Percentiles rank a stretch among this genome's conserved stretches.
phyloP scores from a whole-genome alignment of 2,113 vertebrate species.

The Neolamprologus sp. region DNA sequence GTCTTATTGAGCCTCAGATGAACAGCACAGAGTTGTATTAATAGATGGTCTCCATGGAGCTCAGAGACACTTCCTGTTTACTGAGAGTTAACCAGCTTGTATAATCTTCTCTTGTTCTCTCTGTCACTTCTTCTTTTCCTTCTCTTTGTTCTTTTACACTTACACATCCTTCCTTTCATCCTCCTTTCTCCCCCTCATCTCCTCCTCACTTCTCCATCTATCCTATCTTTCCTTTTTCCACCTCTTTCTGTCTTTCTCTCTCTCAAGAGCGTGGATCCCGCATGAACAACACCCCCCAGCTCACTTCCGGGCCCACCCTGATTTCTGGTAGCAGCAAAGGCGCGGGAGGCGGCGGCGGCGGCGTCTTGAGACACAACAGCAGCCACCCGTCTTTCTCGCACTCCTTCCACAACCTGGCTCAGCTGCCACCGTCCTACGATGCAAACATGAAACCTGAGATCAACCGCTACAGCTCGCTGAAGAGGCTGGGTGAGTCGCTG shows the following conservation, averaged over 20 bases:
- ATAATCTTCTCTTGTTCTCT: neutral
- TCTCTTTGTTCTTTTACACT: neutral
- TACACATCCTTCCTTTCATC: neutral
- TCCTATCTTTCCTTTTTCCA: neutral
- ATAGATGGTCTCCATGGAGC: slow-evolving; percentile 52
- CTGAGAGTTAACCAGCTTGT: slow-evolving; percentile 16
- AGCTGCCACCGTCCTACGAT: slow-evolving; percentile 85
- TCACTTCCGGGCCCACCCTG: slow-evolving; percentile 65
- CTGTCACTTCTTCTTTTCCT: neutral
- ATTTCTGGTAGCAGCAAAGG: slow-evolving; percentile 50
- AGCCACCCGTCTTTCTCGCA: slow-evolving; percentile 78
- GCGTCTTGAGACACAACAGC: slow-evolving; percentile 69
- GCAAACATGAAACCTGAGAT: slow-evolving; percentile 76
- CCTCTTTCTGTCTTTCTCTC: neutral
- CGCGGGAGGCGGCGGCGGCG: neutral
- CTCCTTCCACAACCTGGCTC: slow-evolving; percentile 89
- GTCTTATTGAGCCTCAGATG: neutral
- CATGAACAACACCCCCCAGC: slow-evolving; percentile 71
- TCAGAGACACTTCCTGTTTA: slow-evolving; percentile 32
- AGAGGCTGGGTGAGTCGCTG: slow-evolving; percentile 78
- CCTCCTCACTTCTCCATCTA: neutral
- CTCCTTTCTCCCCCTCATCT: neutral
- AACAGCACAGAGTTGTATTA: slow-evolving; percentile 25
- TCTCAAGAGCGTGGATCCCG: slow-evolving; percentile 66
- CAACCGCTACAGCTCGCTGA: slow-evolving; percentile 85